These are phyloP conservation scores for Hemithea aestivaria DNA, from an alignment of 2,888 invertebrate species.

Conservation along the genomic window DNA sequence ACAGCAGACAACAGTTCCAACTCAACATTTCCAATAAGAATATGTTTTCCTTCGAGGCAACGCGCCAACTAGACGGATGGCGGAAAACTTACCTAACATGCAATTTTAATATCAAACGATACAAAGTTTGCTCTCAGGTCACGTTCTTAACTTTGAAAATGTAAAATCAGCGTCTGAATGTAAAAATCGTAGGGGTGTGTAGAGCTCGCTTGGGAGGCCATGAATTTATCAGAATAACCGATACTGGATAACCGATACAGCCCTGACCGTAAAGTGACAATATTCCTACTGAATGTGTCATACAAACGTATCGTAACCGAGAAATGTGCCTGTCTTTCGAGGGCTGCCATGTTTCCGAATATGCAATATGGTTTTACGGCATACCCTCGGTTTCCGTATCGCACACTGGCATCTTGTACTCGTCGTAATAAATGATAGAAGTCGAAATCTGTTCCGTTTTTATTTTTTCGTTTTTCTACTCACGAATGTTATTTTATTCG, in stretches of 20 bases:
- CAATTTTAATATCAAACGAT: slow-evolving; percentile 51
- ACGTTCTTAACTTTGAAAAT: slow-evolving; percentile 64
- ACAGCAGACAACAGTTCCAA: no score
- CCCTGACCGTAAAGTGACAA: slow-evolving; percentile 21
- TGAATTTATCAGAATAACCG: slow-evolving; percentile 25
- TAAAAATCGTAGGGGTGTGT: slow-evolving; percentile 54
- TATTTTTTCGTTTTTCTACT: background rate
- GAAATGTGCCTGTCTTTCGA: slow-evolving; percentile 16
- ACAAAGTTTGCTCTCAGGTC: slow-evolving; percentile 52
- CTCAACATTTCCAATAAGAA: slow-evolving; percentile 1
- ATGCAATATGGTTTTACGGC: background rate
- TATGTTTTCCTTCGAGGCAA: slow-evolving; percentile 2
- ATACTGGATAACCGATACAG: slow-evolving; percentile 12
- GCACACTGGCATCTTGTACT: no score
- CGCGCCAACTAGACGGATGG: slow-evolving; percentile 8
- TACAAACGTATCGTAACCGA: slow-evolving; percentile 17
- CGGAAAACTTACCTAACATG: slow-evolving; percentile 27
- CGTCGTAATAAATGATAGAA: no score
- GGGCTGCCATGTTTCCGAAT: background rate
- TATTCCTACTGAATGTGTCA: slow-evolving; percentile 19
- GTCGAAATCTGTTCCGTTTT: no score
- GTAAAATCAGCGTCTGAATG: slow-evolving; percentile 64
- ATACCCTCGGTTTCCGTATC: slow-evolving; percentile 1
- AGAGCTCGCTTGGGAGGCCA: slow-evolving; percentile 31
- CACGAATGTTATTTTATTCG: slow-evolving; percentile 2